Evolutionary conservation across 2,888 invertebrate species (phyloP).

Genomic region (Adelphocoris suturalis): DNA sequence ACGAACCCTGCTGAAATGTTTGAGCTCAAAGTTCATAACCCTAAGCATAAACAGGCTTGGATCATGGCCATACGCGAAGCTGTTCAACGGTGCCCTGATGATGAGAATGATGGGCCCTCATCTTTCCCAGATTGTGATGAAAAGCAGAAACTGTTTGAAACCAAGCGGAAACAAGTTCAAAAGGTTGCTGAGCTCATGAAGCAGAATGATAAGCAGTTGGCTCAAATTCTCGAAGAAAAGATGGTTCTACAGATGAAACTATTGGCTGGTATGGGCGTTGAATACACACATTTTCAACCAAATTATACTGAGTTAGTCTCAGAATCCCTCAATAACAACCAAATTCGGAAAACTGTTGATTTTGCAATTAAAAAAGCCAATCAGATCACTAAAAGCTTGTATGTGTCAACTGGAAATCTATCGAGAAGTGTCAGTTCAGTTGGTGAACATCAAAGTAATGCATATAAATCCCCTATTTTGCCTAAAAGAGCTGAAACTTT

Average conservation of each 20-base stretch:
- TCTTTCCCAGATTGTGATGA: slow-evolving; percentile 85
- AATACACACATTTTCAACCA: slow-evolving; percentile 82
- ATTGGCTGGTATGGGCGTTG: slow-evolving; percentile 81
- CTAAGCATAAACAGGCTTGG: slow-evolving; percentile 94
- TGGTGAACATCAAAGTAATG: slow-evolving; percentile 93
- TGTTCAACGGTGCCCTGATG: slow-evolving; percentile 92
- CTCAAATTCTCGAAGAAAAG: slow-evolving; percentile 91
- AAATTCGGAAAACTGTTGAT: slow-evolving; percentile 91
- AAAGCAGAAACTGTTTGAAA: slow-evolving; percentile 86
- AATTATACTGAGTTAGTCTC: slow-evolving; percentile 87
- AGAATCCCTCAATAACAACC: slow-evolving; percentile 87
- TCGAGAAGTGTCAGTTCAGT: slow-evolving; percentile 96
- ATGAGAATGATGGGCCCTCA: slow-evolving; percentile 80
- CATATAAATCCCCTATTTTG: slow-evolving; percentile 86
- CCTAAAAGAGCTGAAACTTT: slow-evolving; percentile 97
- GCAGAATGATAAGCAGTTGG: slow-evolving; percentile 93
- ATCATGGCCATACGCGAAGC: slow-evolving; percentile 90
- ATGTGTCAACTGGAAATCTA: slow-evolving; percentile 88
- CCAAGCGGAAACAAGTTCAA: slow-evolving; percentile 88
- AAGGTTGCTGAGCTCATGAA: slow-evolving; percentile 90
- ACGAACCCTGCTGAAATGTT: slow-evolving; percentile 97
- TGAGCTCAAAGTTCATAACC: slow-evolving; percentile 91
- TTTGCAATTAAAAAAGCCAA: slow-evolving; percentile 88
- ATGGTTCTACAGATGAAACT: slow-evolving; percentile 90
- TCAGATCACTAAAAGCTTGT: slow-evolving; percentile 86